Evolutionary conservation across 2,113 vertebrate species (phyloP).

Genomic region (Cheirogaleus medius): DNA sequence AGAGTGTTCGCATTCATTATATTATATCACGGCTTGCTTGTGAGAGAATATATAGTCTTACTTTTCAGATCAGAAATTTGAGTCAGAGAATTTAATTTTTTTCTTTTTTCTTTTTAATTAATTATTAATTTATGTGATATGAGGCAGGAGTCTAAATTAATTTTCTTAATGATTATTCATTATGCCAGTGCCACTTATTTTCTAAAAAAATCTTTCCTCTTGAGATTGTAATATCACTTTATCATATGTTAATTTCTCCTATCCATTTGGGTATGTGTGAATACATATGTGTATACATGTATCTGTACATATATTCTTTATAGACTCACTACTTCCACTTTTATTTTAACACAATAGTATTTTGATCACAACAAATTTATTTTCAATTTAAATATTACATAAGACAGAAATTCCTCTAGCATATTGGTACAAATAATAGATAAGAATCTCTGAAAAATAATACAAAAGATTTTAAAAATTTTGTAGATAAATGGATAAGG

Average conservation of each 20-base stretch:
- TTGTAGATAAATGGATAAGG: neutral
- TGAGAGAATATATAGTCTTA: neutral
- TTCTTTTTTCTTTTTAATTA: neutral
- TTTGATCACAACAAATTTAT: neutral
- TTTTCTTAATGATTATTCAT: neutral
- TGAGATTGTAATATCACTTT: neutral
- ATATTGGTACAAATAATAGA: neutral
- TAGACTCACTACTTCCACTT: neutral
- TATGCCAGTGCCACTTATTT: neutral
- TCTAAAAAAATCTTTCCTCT: neutral
- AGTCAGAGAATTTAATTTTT: neutral
- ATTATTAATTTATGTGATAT: neutral
- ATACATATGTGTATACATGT: neutral
- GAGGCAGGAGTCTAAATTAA: neutral
- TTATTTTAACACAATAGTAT: neutral
- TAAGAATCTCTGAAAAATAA: neutral
- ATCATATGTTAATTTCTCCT: neutral
- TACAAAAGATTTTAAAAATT: neutral
- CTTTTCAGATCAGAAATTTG: constrained; percentile 5
- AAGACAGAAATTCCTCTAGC: neutral
- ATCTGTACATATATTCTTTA: neutral
- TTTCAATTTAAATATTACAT: neutral
- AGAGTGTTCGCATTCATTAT: neutral
- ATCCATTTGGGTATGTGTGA: neutral
- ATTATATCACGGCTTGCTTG: neutral